Percentiles rank a stretch among this genome's conserved stretches.
Conservation (phyloP, 1,140 invertebrate genomes). For the Drosophila obscura region DNA sequence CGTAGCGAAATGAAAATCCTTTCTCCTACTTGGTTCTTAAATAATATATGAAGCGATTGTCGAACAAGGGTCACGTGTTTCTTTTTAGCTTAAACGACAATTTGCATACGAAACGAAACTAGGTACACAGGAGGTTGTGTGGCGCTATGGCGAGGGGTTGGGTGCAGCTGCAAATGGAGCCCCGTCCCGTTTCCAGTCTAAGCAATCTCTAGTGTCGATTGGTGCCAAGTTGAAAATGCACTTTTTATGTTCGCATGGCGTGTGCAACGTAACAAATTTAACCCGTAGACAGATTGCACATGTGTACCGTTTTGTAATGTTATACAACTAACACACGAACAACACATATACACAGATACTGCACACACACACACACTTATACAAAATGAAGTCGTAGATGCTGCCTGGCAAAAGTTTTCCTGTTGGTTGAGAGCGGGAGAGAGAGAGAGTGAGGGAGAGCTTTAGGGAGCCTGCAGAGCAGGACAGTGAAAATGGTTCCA, state of each 20-base stretch:
- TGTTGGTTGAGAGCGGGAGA: conserved; percentile 11
- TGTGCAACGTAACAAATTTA: conserved; percentile 62
- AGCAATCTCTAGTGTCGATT: conserved; percentile 49
- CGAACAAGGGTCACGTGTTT: conserved; percentile 44
- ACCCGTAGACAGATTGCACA: conserved; percentile 59
- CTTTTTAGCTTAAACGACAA: conserved; percentile 55
- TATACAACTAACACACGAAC: conserved; percentile 30
- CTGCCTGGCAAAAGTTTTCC: conserved; percentile 48
- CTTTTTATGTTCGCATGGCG: conserved; percentile 61
- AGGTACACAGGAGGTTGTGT: background rate
- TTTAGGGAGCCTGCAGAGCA: no score
- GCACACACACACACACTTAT: conserved; percentile 3
- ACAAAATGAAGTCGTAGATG: conserved; percentile 17
- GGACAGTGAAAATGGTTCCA: conserved; percentile 27
- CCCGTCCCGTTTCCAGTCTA: conserved; percentile 2
- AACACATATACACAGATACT: conserved; percentile 11
- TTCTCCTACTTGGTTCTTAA: conserved; percentile 11
- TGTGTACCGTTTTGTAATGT: conserved; percentile 63
- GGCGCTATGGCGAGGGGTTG: background rate
- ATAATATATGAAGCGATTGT: conserved; percentile 33
- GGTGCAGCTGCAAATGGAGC: background rate
- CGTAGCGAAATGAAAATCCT: conserved; percentile 1
- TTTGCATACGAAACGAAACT: conserved; percentile 40
- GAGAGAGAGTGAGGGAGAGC: conserved; percentile 16
- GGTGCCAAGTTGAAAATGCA: conserved; percentile 67